phyloP scores from a whole-genome alignment of 2,888 invertebrate species.

The Sclerodermus sp. region DNA sequence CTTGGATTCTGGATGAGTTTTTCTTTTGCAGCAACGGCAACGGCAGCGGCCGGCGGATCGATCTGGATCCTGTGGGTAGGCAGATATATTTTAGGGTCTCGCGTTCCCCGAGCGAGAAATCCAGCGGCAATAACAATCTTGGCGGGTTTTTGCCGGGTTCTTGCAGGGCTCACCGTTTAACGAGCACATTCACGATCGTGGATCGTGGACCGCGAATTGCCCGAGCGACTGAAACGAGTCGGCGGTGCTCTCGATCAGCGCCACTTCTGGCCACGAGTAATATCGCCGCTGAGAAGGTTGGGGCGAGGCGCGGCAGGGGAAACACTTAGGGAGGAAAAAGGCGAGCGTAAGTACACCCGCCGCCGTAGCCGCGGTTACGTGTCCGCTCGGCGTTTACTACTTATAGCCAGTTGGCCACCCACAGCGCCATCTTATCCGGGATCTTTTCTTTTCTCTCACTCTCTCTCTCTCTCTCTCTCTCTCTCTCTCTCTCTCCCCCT shows the following conservation, averaged over 20 bases:
- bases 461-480: slow-evolving; percentile 12
- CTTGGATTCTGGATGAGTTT: too few species aligned
- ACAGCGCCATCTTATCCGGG: slow-evolving; percentile 54
- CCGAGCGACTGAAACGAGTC: not conserved
- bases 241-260: slow-evolving; percentile 20
- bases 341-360: slow-evolving; percentile 25
- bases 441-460: slow-evolving; percentile 40
- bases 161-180: not conserved
- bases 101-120: not conserved
- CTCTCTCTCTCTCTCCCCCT: slow-evolving; percentile 6
- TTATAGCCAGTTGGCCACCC: slow-evolving; percentile 49
- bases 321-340: slow-evolving; percentile 29
- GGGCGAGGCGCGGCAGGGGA: slow-evolving; percentile 10
- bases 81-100: not conserved
- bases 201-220: not conserved
- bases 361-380: slow-evolving; percentile 31
- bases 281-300: slow-evolving; percentile 11
- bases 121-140: not conserved
- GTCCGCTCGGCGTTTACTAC: slow-evolving; percentile 39
- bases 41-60: too few species aligned
- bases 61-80: too few species aligned
- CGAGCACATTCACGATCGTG: not conserved
- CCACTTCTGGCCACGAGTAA: slow-evolving; percentile 3
- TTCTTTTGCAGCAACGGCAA: too few species aligned
- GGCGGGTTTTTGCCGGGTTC: not conserved